These are phyloP conservation scores for Limnephilus lunatus DNA, from an alignment of 2,888 invertebrate genomes.

Conservation along the genomic window DNA sequence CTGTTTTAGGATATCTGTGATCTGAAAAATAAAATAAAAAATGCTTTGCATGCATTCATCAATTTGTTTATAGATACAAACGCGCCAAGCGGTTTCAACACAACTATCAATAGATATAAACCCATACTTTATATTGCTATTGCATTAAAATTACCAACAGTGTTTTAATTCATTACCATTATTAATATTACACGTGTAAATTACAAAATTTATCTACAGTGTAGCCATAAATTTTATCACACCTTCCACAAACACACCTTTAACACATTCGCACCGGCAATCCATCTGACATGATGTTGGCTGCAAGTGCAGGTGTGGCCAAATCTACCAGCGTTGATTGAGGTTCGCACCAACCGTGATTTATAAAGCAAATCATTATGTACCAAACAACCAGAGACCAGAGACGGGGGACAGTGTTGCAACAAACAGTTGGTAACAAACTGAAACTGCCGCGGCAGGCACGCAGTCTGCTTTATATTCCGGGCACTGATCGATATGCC, in stretches of 20 bases:
- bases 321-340: not conserved
- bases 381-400: not conserved
- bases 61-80: not conserved
- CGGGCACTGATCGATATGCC: not conserved
- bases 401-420: not conserved
- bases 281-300: not conserved
- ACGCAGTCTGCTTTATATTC: conserved; percentile 2
- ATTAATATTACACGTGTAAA: not conserved
- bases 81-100: not conserved
- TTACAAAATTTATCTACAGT: not conserved
- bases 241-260: not conserved
- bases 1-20: too few relatives aligned
- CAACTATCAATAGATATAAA: not conserved
- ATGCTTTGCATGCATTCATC: too few relatives aligned
- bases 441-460: not conserved
- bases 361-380: not conserved
- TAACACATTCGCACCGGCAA: not conserved
- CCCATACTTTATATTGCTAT: not conserved
- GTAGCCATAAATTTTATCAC: not conserved
- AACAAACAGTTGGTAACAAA: not conserved
- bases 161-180: not conserved
- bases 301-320: not conserved
- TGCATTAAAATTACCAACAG: not conserved
- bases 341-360: not conserved
- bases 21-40: too few relatives aligned